Percentiles rank a stretch among this genome's conserved stretches.
These are phyloP conservation scores for Syngnathus acus DNA, from an alignment of 2,797 vertebrate species.

Conservation along the genomic window DNA sequence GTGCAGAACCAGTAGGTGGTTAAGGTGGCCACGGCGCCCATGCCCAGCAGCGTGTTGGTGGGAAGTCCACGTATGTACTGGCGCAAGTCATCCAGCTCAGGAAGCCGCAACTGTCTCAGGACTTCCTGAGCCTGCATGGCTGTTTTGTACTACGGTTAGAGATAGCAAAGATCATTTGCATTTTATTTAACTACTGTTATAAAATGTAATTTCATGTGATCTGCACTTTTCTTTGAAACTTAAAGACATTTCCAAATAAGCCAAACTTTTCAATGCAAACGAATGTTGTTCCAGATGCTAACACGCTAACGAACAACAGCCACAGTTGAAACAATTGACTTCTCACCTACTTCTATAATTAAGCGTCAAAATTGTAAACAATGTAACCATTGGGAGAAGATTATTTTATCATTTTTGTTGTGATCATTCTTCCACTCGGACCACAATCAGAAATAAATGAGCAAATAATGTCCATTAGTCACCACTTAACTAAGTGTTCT, in stretches of 20 bases:
- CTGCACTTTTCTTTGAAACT: background rate
- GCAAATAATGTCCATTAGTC: background rate
- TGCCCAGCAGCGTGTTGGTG: conserved; percentile 86
- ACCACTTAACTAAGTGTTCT: background rate
- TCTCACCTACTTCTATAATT: conserved; percentile 63
- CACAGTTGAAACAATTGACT: conserved; percentile 44
- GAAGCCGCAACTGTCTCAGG: conserved; percentile 83
- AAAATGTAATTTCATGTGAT: background rate
- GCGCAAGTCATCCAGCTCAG: conserved; percentile 85
- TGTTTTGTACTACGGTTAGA: conserved; percentile 18
- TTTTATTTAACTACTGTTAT: background rate
- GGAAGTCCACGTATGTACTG: conserved; percentile 85
- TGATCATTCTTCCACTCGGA: background rate
- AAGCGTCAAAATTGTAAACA: conserved; percentile 27
- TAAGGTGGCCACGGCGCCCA: conserved; percentile 88
- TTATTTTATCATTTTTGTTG: background rate
- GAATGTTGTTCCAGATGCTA: conserved; percentile 23
- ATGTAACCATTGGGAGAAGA: background rate
- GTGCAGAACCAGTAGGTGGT: conserved; percentile 94
- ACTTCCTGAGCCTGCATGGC: conserved; percentile 83
- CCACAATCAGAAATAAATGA: background rate
- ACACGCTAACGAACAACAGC: conserved; percentile 12
- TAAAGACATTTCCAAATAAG: background rate
- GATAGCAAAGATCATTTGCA: background rate
- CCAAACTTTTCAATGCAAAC: background rate